Base-by-base conservation (phyloP, 2,888 invertebrate species). In the Buathra laborator region DNA sequence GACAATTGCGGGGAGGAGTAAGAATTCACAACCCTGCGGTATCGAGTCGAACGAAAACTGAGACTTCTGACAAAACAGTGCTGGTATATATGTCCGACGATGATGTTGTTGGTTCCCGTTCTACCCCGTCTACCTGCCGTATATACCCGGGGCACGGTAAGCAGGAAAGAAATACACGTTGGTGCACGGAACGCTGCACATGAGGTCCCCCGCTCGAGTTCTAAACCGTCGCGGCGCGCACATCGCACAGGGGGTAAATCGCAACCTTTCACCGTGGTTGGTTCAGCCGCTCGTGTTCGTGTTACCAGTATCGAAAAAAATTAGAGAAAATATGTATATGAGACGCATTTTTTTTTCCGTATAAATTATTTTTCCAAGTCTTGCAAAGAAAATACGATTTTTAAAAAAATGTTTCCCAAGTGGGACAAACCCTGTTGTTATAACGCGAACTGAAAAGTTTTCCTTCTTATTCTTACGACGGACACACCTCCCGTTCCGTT, bases 81-180 rank as follows among this genome's bases (percentile, higher is more conserved):
- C 32, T 87, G 87, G 81, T 90, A 90, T 91, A 92, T 92, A 92
- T 88, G 74, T 64, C 64, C 75, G 59, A 78, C 24, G 67, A 71
- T 72, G 72, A 77, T 70, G 44, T 46, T 70, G 84, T 81, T 70
- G 86, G 85, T 87, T 83, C 76, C 83, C 72, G 59, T 75, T 70
- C 77, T 79, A 85, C 86, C 87, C 82, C 86, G 24, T 79, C 82
- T 82, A 78, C 80, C 67, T 78, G 84, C 62, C 84, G 51, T 9
- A 4, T 24, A 10, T 72, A 3, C 44, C 16, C 37, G 32, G 37
- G 37, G 75, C 70, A 67, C 1, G 70, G 70, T 72, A 79, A 74
- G 78, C 77, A 81, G 56, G 62, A 87, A 87, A 87, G 88, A 90
- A 89, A 90, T 88, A 86, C 68, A 74, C 64, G 68, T 76, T 43